phyloP scores from a whole-genome alignment of 2,888 invertebrate genomes.

The Phymatocera aterrima region DNA sequence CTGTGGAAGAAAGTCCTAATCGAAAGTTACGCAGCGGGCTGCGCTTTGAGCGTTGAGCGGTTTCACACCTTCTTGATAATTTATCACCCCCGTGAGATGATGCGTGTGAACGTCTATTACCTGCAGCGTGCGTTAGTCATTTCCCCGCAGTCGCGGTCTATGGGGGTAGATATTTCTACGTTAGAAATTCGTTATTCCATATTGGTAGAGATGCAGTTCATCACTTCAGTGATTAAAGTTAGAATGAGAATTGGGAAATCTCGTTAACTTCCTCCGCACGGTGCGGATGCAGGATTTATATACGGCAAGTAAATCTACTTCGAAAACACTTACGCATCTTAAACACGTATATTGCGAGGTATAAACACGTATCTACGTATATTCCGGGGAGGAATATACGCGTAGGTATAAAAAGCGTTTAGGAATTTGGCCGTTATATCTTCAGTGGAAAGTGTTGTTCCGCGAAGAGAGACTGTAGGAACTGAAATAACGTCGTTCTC shows the following conservation, averaged over 20 bases:
- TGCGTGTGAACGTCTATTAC: constrained; percentile 23
- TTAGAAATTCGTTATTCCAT: constrained; percentile 17
- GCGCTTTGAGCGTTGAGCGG: constrained; percentile 35
- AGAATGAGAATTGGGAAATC: constrained; percentile 26
- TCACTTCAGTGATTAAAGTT: constrained; percentile 29
- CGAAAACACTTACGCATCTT: not conserved
- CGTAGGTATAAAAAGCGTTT: constrained; percentile 40
- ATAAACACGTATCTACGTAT: not conserved
- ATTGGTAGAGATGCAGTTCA: constrained; percentile 6
- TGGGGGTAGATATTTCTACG: not conserved
- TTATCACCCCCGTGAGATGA: constrained; percentile 28
- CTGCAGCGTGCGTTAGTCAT: not conserved
- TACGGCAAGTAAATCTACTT: not conserved
- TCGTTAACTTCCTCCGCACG: constrained; percentile 17
- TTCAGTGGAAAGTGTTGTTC: constrained; percentile 29
- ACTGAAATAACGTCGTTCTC: constrained; percentile 35
- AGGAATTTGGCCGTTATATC: constrained; percentile 34
- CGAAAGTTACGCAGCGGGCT: constrained; percentile 38
- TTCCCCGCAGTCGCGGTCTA: not conserved
- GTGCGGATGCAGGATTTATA: constrained; percentile 12
- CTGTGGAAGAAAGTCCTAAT: constrained; percentile 41
- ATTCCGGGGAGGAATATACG: not conserved
- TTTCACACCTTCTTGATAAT: constrained; percentile 41
- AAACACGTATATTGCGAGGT: not conserved
- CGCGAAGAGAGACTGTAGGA: not conserved